Conservation (phyloP, 1,140 invertebrate genomes). For the Bactericera cockerelli region DNA sequence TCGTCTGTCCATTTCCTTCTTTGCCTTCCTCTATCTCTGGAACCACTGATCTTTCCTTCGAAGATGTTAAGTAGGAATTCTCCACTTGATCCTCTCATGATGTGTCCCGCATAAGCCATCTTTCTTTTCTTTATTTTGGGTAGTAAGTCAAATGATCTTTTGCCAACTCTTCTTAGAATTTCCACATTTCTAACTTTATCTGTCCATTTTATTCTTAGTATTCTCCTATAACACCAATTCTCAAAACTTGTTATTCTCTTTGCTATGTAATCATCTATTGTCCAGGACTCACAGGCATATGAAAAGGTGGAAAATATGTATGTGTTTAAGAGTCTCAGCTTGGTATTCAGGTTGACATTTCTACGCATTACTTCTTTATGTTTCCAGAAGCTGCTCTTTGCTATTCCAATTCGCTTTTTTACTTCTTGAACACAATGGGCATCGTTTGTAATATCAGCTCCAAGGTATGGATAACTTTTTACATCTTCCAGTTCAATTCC, state of each 20-base stretch:
- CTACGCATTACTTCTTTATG: not conserved
- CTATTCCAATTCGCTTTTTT: slow-evolving; percentile 9
- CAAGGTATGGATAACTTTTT: slow-evolving; percentile 9
- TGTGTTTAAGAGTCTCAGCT: not conserved
- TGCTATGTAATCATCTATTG: not conserved
- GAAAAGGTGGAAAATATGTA: not conserved
- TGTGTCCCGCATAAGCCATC: too few species aligned
- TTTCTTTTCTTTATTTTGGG: too few species aligned
- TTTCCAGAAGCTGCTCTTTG: slow-evolving; percentile 10
- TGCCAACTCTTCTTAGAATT: not conserved
- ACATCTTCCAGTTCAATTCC: not conserved
- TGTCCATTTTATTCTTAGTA: not conserved
- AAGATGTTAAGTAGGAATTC: too few species aligned
- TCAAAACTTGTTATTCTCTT: not conserved
- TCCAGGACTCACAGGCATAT: not conserved
- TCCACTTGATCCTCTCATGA: too few species aligned
- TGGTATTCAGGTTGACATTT: not conserved
- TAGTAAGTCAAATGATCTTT: not conserved
- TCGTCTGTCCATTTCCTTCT: too few species aligned
- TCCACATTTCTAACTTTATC: not conserved
- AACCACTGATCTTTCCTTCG: too few species aligned
- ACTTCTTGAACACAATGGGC: slow-evolving; percentile 1
- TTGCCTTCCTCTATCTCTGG: too few species aligned
- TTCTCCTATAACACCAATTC: not conserved
- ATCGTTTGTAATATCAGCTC: slow-evolving; percentile 2